Evolutionary conservation across 2,888 invertebrate genomes (phyloP).

Genomic region (Dicycla oo): DNA sequence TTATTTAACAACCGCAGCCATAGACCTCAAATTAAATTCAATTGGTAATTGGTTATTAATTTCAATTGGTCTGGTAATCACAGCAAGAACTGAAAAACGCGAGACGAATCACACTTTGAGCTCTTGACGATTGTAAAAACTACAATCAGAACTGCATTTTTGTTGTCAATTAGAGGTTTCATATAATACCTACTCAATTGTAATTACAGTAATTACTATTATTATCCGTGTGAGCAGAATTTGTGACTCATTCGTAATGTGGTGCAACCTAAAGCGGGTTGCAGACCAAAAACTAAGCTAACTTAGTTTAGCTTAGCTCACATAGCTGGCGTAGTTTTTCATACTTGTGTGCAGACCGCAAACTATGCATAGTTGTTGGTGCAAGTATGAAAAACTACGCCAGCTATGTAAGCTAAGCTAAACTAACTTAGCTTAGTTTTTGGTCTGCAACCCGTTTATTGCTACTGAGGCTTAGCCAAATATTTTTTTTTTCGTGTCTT

Average conservation of each 20-base stretch:
- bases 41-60: slow-evolving; percentile 22
- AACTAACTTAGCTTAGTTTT: too few relatives aligned
- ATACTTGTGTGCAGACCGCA: too few relatives aligned
- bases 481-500: not conserved
- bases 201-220: slow-evolving; percentile 44
- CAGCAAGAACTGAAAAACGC: slow-evolving; percentile 13
- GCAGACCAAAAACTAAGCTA: too few relatives aligned
- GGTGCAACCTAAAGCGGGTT: not conserved
- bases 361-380: too few relatives aligned
- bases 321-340: too few relatives aligned
- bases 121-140: slow-evolving; percentile 33
- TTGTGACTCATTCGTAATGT: slow-evolving; percentile 13
- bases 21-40: slow-evolving; percentile 25
- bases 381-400: too few relatives aligned
- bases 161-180: slow-evolving; percentile 28
- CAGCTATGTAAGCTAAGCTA: too few relatives aligned
- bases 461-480: not conserved
- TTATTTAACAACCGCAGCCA: slow-evolving; percentile 4
- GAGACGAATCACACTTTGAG: slow-evolving; percentile 20
- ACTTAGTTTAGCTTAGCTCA: too few relatives aligned
- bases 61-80: slow-evolving; percentile 27
- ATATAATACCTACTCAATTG: slow-evolving; percentile 2
- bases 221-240: slow-evolving; percentile 30
- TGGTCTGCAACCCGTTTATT: too few relatives aligned
- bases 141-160: slow-evolving; percentile 40